Evolutionary conservation across 2,888 invertebrate genomes (phyloP).

Genomic region (Hermaeophaga mercurialis): DNA sequence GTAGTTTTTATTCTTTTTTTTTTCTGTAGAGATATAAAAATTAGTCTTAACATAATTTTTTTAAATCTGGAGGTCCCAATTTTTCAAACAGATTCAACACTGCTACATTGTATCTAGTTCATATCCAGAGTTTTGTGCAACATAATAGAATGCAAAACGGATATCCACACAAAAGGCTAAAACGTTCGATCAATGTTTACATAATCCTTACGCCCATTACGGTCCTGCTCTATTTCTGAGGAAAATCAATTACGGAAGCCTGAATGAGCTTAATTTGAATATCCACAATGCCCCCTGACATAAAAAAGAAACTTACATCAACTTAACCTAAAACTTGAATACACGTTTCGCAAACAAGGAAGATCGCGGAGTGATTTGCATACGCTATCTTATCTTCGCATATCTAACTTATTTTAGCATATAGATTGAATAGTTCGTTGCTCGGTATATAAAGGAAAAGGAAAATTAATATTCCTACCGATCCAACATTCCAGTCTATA

Average conservation of each 20-base stretch:
- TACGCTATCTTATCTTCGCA: conserved; percentile 32
- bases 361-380: conserved; percentile 28
- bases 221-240: not conserved
- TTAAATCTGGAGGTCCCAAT: no score
- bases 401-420: conserved; percentile 37
- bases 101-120: no score
- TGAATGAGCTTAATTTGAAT: conserved; percentile 24
- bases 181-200: not conserved
- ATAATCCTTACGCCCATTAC: conserved; percentile 1
- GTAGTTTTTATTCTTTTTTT: no score
- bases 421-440: conserved; percentile 35
- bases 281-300: conserved; percentile 15
- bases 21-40: no score
- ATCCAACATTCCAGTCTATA: not conserved
- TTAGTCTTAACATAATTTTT: no score
- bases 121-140: no score
- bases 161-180: conserved; percentile 9
- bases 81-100: no score
- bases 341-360: conserved; percentile 11
- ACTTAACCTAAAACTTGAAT: conserved; percentile 15
- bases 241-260: conserved; percentile 20
- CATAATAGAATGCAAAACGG: no score
- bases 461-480: conserved; percentile 30
- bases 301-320: conserved; percentile 11
- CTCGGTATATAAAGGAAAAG: conserved; percentile 27